These are phyloP conservation scores for Albula goreensis DNA, from an alignment of 2,113 vertebrate genomes.

Conservation along the genomic window DNA sequence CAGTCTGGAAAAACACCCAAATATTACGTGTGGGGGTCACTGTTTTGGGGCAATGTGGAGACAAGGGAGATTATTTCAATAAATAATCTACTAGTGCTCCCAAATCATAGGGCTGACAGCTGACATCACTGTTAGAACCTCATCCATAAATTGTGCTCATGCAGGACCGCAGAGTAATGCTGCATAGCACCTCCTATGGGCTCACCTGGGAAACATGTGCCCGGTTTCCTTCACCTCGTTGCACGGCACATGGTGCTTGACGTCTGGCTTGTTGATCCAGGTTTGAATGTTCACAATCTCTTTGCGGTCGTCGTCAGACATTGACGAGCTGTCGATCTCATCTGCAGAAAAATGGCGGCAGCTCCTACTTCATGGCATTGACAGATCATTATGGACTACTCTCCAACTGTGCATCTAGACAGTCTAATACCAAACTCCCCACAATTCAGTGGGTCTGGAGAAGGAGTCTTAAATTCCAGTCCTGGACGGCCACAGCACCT, in stretches of 20 bases:
- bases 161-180: not conserved
- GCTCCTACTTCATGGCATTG: not conserved
- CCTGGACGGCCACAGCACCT: too few species aligned
- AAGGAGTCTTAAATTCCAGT: too few species aligned
- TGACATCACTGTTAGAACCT: too few species aligned
- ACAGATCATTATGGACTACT: too few species aligned
- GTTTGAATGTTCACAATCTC: conserved; percentile 96
- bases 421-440: too few species aligned
- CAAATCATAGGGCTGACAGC: too few species aligned
- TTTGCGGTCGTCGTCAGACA: conserved; percentile 96
- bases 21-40: too few species aligned
- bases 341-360: conserved; percentile 65
- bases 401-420: too few species aligned
- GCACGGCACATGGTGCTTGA: conserved; percentile 92
- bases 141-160: too few species aligned
- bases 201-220: conserved; percentile 96
- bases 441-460: too few species aligned
- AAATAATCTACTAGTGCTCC: too few species aligned
- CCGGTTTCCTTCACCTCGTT: conserved; percentile 97
- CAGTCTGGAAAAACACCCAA: too few species aligned
- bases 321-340: conserved; percentile 97
- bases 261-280: conserved; percentile 96
- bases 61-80: not conserved
- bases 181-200: not conserved
- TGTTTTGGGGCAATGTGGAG: not conserved